These are phyloP conservation scores for Eretmodus cyanostictus DNA, from an alignment of 2,113 vertebrate species.

Conservation along the genomic window DNA sequence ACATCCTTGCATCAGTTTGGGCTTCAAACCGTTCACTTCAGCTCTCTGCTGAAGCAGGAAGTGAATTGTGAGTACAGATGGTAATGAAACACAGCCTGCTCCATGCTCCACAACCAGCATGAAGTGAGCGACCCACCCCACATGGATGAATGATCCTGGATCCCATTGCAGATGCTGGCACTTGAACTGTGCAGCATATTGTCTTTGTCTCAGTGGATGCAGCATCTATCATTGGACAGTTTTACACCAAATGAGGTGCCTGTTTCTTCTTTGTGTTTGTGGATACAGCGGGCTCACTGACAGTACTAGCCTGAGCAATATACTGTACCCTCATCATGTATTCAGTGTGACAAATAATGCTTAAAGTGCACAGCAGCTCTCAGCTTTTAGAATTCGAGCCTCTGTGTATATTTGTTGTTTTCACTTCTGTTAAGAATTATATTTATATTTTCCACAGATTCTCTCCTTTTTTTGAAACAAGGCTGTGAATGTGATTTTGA, in stretches of 20 bases:
- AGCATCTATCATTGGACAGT: neutral
- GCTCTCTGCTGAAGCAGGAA: neutral
- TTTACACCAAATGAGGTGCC: neutral
- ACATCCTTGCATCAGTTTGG: neutral
- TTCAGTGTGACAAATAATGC: neutral
- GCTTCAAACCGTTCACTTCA: neutral
- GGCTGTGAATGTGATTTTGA: neutral
- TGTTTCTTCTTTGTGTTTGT: neutral
- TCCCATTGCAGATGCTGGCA: neutral
- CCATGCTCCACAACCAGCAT: neutral
- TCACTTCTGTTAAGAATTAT: neutral
- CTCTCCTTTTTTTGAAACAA: neutral
- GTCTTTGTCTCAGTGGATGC: neutral
- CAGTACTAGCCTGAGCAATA: rapidly evolving
- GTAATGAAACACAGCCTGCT: neutral
- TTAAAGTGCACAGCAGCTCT: neutral
- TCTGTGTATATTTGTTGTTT: neutral
- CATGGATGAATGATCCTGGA: neutral
- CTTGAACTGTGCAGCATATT: neutral
- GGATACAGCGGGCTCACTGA: rapidly evolving
- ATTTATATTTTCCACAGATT: neutral
- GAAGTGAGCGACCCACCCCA: neutral
- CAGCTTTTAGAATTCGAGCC: neutral
- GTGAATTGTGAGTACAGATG: neutral
- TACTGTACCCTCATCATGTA: neutral